Evolutionary conservation across 2,888 invertebrate species (phyloP).

Genomic region (Clusia tigrina): DNA sequence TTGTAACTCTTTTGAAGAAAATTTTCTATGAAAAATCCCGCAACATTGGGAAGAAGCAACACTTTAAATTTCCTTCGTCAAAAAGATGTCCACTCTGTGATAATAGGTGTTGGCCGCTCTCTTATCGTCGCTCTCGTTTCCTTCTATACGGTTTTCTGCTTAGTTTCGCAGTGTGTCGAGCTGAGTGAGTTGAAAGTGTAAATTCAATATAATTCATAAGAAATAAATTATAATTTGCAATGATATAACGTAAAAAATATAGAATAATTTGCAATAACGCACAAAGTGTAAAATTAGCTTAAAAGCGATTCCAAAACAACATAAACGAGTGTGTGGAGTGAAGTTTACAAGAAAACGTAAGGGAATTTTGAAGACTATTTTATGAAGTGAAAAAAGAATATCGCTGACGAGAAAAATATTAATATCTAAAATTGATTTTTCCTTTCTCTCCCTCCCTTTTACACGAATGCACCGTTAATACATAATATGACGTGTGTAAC

Average conservation of each 20-base stretch:
- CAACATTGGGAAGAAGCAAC: too few species aligned
- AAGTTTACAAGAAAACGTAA: slow-evolving; percentile 34
- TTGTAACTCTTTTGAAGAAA: too few species aligned
- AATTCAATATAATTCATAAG: slow-evolving; percentile 24
- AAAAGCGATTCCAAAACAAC: slow-evolving; percentile 12
- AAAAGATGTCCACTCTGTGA: slow-evolving; percentile 28
- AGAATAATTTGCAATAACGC: slow-evolving; percentile 27
- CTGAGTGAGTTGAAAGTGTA: slow-evolving; percentile 23
- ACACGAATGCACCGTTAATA: slow-evolving; percentile 15
- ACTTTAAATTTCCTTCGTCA: slow-evolving; percentile 34
- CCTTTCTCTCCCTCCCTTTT: slow-evolving; percentile 33
- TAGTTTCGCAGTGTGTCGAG: slow-evolving; percentile 20
- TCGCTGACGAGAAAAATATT: slow-evolving; percentile 26
- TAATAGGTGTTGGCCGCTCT: slow-evolving; percentile 43
- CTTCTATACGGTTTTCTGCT: slow-evolving; percentile 28
- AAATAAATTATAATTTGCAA: slow-evolving; percentile 27
- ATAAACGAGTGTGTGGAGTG: slow-evolving; percentile 30
- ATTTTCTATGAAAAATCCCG: too few species aligned
- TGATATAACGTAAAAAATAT: slow-evolving; percentile 25
- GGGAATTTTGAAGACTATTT: slow-evolving; percentile 29
- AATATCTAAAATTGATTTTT: slow-evolving; percentile 41
- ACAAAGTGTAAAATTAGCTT: slow-evolving; percentile 25
- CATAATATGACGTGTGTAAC: slow-evolving; percentile 23
- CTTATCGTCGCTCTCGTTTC: slow-evolving; percentile 29
- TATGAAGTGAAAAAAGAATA: slow-evolving; percentile 23